These are phyloP conservation scores for Punctoribates punctum DNA, from an alignment of 2,888 invertebrate genomes.

Conservation along the genomic window DNA sequence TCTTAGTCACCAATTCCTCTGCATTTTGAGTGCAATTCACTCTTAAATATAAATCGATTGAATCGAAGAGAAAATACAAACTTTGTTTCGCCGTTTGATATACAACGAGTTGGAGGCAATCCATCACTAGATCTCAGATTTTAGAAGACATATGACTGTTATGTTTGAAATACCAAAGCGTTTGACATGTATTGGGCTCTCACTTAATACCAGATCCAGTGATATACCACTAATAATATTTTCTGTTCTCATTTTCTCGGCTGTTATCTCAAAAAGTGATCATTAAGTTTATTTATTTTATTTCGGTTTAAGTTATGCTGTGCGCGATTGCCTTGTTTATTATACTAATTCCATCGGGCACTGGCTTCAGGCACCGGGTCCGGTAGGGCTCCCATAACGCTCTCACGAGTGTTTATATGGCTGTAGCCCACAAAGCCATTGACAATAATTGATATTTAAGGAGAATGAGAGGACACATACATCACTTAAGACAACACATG, in stretches of 20 bases:
- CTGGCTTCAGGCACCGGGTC: too few relatives aligned
- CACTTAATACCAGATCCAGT: not conserved
- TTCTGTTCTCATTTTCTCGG: too few relatives aligned
- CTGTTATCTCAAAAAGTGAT: not conserved
- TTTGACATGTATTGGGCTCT: too few relatives aligned
- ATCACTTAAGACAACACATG: not conserved
- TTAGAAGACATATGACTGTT: not conserved
- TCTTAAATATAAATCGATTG: not conserved
- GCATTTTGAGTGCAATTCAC: too few relatives aligned
- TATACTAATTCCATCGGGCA: too few relatives aligned
- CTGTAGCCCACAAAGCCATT: not conserved
- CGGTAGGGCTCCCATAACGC: too few relatives aligned
- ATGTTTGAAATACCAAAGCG: not conserved
- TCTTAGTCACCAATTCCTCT: too few relatives aligned
- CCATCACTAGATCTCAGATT: slow-evolving; percentile 10
- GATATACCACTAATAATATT: not conserved
- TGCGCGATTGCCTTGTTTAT: too few relatives aligned
- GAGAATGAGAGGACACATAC: not conserved
- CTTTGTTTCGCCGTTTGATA: not conserved
- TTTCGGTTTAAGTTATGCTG: too few relatives aligned
- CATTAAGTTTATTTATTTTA: slow-evolving; percentile 14
- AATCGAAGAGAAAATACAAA: not conserved
- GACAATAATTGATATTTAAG: slow-evolving; percentile 1
- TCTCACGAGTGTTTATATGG: too few relatives aligned
- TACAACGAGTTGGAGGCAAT: not conserved